Base-by-base conservation (phyloP, 1,140 invertebrate genomes). In the Diabrotica undecimpunctata region DNA sequence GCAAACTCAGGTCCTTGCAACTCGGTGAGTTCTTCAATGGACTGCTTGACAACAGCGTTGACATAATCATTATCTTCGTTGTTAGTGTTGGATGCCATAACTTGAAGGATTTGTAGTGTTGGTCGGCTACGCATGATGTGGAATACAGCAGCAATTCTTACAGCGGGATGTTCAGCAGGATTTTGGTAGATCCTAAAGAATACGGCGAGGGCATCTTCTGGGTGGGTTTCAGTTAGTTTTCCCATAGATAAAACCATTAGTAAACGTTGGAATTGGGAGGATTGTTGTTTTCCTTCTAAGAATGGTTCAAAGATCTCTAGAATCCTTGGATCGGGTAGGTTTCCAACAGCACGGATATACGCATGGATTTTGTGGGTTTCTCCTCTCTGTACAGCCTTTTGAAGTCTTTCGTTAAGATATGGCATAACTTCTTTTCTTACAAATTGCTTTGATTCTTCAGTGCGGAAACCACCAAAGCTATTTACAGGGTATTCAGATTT, bases 181-280 rank as follows among this genome's bases (percentile, higher is more conserved):
- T 90, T 90, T 66, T 83, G 79, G 67, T 89, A 86, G 61, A 90
- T 85, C 70, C 84, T 88, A 77, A 82, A 89, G 0, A 89, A 72
- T 6, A 88, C 82, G 12, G 83, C 75, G 38, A 82, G 81, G 0
- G 80, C 84, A 3, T 81, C 53, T 64, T 75, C 77, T 11, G 88
- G 86, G 41, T 81, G 70, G 41, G 77, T 70, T 7, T 73, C 66
- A 10, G 81, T 78, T 6, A 90, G 70, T 58, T 79, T 75, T 46
- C 78, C 73, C 57, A 91, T 66, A 46, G 80, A 77, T n/a, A 81
- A 56, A 8, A 90, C 83, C 78, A 90, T 89, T 65, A 83, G 72
- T 2, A 81, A 73, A 39, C 88, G 81, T 69, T 90, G 84, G 78
- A 83, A 87, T n/a, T 80, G 83, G 0, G 86, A 81, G 3, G 80